phyloP scores from a whole-genome alignment of 2,888 invertebrate species.

The Lobophora halterata region DNA sequence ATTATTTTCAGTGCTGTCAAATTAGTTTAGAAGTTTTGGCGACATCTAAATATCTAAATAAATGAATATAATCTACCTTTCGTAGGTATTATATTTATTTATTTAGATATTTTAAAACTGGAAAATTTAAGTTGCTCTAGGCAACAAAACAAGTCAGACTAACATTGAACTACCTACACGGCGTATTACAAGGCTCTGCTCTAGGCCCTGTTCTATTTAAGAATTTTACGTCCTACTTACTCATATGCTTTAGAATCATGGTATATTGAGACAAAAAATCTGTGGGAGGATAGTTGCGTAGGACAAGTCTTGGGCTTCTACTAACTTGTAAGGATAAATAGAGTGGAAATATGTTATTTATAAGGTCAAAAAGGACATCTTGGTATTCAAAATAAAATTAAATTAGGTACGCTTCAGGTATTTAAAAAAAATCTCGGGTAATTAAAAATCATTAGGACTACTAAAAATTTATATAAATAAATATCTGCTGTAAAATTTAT shows the following conservation, averaged over 20 bases:
- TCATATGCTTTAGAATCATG: constrained; percentile 18
- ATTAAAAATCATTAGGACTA: too few relatives aligned
- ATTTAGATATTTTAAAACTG: too few relatives aligned
- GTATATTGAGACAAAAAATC: constrained; percentile 33
- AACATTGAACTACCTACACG: constrained; percentile 43
- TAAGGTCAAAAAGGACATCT: constrained; percentile 24
- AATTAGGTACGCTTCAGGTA: too few relatives aligned
- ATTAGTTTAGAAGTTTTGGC: too few relatives aligned
- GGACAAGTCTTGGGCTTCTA: constrained; percentile 27
- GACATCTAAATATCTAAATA: too few relatives aligned
- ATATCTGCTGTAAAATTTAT: too few relatives aligned
- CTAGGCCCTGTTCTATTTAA: constrained; percentile 49
- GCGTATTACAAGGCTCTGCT: constrained; percentile 52
- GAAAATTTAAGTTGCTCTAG: neutral
- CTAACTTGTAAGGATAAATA: constrained; percentile 18
- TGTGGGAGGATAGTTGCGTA: constrained; percentile 53
- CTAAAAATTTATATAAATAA: too few relatives aligned
- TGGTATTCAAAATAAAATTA: too few relatives aligned
- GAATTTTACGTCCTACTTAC: constrained; percentile 36
- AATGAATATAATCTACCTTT: too few relatives aligned
- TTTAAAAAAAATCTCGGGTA: too few relatives aligned
- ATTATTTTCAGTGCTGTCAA: too few relatives aligned
- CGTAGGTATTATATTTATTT: too few relatives aligned
- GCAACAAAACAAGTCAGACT: neutral
- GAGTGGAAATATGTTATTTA: constrained; percentile 10